Evolutionary conservation across 2,888 invertebrate species (phyloP).

Genomic region (Aleiodes leptofemur): DNA sequence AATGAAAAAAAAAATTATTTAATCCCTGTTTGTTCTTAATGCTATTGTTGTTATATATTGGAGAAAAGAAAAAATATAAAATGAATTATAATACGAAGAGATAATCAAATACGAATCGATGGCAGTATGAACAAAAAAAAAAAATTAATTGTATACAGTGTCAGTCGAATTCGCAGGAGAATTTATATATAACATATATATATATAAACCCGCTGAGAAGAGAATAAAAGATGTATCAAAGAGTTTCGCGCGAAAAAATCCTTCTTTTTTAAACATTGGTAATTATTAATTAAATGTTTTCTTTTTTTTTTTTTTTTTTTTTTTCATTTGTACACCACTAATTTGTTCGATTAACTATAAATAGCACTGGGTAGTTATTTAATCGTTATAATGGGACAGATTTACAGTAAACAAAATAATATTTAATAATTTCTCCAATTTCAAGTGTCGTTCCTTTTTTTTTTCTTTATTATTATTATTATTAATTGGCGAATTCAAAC

Average conservation of each 20-base stretch:
- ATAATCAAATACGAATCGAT: constrained; percentile 35
- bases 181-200: neutral
- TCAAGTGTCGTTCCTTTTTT: constrained; percentile 12
- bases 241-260: constrained; percentile 3
- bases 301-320: neutral
- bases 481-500: constrained; percentile 13
- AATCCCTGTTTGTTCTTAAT: constrained; percentile 13
- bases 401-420: constrained; percentile 28
- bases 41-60: neutral
- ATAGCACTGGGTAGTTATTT: constrained; percentile 31
- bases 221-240: constrained; percentile 32
- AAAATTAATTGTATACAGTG: constrained; percentile 31
- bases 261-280: neutral
- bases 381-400: constrained; percentile 28
- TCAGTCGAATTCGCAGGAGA: constrained; percentile 41
- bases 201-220: constrained; percentile 6
- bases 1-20: constrained; percentile 13
- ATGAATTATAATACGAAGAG: neutral
- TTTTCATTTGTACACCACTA: constrained; percentile 36
- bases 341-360: constrained; percentile 42
- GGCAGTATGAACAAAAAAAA: constrained; percentile 37
- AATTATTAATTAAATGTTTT: neutral
- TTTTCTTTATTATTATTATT: constrained; percentile 1
- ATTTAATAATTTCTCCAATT: neutral
- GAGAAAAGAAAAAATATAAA: constrained; percentile 2